Evolutionary conservation across 1,140 invertebrate species (phyloP).

Genomic region (Patella vulgata): DNA sequence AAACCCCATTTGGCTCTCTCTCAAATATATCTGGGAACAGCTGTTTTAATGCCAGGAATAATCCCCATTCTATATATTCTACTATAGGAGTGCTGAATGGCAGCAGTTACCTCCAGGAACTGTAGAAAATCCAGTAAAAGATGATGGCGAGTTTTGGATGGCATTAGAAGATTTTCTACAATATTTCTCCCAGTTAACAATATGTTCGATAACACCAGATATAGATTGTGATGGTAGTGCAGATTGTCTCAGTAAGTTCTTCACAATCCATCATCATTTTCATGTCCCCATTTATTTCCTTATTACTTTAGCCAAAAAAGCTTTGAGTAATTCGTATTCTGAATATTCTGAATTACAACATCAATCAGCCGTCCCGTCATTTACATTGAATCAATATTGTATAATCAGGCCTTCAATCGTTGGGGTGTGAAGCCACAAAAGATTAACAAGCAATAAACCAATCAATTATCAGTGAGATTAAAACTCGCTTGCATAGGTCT

Average conservation of each 20-base stretch:
- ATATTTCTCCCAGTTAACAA: slow-evolving; percentile 5
- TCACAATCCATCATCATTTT: too few species aligned
- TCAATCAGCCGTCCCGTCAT: too few species aligned
- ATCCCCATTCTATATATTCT: background rate
- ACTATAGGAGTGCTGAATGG: slow-evolving; percentile 45
- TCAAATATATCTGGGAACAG: background rate
- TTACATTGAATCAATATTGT: too few species aligned
- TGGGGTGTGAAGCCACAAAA: too few species aligned
- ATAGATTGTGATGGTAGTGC: background rate
- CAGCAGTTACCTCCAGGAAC: slow-evolving; percentile 6
- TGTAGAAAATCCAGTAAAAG: slow-evolving; percentile 32
- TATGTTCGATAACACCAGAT: slow-evolving; percentile 3
- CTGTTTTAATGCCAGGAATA: background rate
- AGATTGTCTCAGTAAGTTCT: background rate
- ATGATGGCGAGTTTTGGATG: slow-evolving; percentile 43
- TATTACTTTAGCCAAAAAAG: too few species aligned
- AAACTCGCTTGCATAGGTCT: too few species aligned
- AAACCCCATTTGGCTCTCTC: background rate
- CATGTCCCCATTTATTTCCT: too few species aligned
- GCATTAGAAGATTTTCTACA: slow-evolving; percentile 5
- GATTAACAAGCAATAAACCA: too few species aligned
- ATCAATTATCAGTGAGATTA: too few species aligned
- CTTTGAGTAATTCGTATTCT: too few species aligned
- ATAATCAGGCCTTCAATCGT: too few species aligned
- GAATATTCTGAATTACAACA: too few species aligned